A percentile compares a stretch with the other conserved stretches of the same genome.
Evolutionary conservation across 2,888 invertebrate genomes (phyloP).

Genomic region (Adelognathus sp.): DNA sequence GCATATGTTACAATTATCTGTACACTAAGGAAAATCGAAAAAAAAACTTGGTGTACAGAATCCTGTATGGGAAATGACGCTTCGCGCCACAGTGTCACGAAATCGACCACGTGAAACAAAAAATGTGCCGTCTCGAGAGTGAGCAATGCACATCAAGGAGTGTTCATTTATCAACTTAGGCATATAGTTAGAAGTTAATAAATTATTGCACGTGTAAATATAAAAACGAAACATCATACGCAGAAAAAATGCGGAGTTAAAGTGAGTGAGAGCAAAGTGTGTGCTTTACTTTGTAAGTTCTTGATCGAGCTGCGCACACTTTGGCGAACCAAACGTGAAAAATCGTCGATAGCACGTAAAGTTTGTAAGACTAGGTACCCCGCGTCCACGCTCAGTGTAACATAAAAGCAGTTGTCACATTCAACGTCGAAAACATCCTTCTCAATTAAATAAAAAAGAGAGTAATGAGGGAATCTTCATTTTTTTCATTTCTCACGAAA

Average conservation of each 20-base stretch:
- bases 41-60: conserved; percentile 38
- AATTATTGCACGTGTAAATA: conserved; percentile 57
- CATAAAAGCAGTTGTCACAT: conserved; percentile 41
- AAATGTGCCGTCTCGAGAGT: conserved; percentile 39
- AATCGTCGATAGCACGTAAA: conserved; percentile 22
- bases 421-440: conserved; percentile 54
- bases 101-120: conserved; percentile 22
- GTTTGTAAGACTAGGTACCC: conserved; percentile 48
- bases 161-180: conserved; percentile 60
- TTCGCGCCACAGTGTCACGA: conserved; percentile 30
- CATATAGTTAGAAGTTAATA: conserved; percentile 40
- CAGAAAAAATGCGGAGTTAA: conserved; percentile 18
- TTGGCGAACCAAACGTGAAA: conserved; percentile 9
- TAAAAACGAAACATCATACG: conserved; percentile 19
- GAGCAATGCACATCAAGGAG: conserved; percentile 46
- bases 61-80: conserved; percentile 19
- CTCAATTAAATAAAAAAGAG: conserved; percentile 58
- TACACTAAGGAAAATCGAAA: not conserved
- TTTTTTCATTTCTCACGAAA: no score
- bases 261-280: conserved; percentile 8
- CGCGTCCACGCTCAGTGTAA: conserved; percentile 38
- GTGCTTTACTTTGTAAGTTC: conserved; percentile 34
- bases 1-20: conserved; percentile 41
- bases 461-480: conserved; percentile 46
- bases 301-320: conserved; percentile 10